These are phyloP conservation scores for Hirundo rustica DNA, from an alignment of 2,797 vertebrate species.

Conservation along the genomic window DNA sequence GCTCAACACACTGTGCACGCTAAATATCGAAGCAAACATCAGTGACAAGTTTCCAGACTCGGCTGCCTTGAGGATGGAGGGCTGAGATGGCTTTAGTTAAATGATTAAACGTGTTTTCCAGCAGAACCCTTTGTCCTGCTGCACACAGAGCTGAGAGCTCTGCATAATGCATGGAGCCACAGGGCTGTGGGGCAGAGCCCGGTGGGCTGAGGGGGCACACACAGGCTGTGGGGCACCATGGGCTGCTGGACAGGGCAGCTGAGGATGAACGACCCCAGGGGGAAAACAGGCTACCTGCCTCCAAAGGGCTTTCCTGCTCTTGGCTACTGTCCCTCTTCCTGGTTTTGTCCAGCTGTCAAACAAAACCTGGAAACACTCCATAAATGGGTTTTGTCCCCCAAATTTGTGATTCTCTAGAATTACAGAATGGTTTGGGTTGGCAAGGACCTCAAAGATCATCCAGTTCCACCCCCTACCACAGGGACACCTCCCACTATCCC, in stretches of 20 bases:
- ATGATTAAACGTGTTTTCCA: neutral
- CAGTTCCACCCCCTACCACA: rapidly evolving
- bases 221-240: neutral
- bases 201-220: neutral
- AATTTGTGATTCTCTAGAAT: neutral
- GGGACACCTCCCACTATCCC: neutral
- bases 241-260: neutral
- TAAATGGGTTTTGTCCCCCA: neutral
- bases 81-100: neutral
- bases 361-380: neutral
- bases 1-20: rapidly evolving
- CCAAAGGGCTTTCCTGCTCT: neutral
- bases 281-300: neutral
- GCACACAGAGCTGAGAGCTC: neutral
- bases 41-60: neutral
- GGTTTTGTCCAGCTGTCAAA: neutral
- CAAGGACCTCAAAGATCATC: neutral
- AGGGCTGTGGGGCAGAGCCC: neutral
- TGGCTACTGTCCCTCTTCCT: neutral
- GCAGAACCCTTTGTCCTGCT: neutral
- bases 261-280: neutral
- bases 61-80: neutral
- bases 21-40: rapidly evolving
- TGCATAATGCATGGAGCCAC: neutral
- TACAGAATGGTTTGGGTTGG: too few species aligned